Percentiles rank a stretch among this genome's conserved stretches.
phyloP scores from a whole-genome alignment of 2,797 vertebrate species.

The Xerus rutilus region DNA sequence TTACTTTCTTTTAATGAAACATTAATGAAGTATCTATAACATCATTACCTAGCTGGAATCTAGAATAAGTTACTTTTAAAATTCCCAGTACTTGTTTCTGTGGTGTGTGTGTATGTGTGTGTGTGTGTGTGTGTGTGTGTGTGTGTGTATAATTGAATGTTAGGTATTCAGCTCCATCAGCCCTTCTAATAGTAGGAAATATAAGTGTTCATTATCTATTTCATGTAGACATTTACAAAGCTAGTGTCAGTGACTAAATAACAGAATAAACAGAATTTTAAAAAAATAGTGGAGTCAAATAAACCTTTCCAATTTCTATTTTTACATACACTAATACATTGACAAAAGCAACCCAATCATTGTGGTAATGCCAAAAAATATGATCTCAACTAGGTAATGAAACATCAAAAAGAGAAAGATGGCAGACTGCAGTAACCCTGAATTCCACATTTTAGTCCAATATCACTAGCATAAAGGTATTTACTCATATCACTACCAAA shows the following conservation, averaged over 20 bases:
- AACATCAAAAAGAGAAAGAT: neutral
- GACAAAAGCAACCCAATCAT: neutral
- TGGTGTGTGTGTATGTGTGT: neutral
- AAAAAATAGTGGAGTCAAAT: neutral
- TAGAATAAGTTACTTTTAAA: constrained; percentile 22
- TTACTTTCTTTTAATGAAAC: neutral
- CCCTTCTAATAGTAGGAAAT: neutral
- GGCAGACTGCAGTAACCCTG: neutral
- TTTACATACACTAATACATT: neutral
- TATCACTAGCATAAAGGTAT: neutral
- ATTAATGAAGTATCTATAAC: neutral
- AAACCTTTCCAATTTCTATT: constrained; percentile 13
- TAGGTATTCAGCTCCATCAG: neutral
- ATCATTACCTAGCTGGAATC: neutral
- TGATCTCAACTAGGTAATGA: neutral
- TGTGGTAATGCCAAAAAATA: constrained; percentile 45
- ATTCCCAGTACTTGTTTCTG: neutral
- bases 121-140: neutral
- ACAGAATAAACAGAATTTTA: neutral
- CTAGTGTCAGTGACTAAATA: neutral
- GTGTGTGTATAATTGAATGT: neutral
- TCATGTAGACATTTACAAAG: neutral
- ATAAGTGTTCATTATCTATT: neutral
- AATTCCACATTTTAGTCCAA: neutral
- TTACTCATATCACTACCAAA: neutral